Conservation (phyloP, 2,797 vertebrate genomes). For the Petrocephalus sullivani region DNA sequence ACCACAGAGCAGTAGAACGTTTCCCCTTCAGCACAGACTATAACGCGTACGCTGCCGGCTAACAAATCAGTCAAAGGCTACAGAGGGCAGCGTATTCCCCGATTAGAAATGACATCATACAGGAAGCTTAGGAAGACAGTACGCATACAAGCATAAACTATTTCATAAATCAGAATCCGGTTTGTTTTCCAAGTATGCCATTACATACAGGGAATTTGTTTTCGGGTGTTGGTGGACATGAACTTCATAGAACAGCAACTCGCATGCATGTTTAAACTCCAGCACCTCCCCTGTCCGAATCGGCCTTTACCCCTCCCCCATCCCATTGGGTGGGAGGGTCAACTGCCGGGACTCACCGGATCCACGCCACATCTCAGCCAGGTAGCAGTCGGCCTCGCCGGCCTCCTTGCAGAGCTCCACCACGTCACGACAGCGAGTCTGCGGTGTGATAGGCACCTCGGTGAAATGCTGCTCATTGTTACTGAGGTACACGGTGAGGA, state of each 20-base stretch:
- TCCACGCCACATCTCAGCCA: slow-evolving; percentile 89
- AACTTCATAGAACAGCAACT: background rate
- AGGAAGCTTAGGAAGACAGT: background rate
- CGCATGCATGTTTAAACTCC: background rate
- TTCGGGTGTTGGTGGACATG: too few species aligned
- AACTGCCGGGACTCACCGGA: slow-evolving; percentile 69
- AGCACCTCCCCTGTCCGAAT: background rate
- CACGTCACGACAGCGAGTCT: slow-evolving; percentile 86
- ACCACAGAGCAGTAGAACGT: background rate
- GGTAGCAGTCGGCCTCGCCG: slow-evolving; percentile 82
- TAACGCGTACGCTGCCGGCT: background rate
- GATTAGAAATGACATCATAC: background rate
- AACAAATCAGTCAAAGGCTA: background rate
- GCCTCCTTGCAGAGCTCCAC: slow-evolving; percentile 94
- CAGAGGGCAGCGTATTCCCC: background rate
- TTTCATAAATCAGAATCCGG: background rate
- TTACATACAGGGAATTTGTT: too few species aligned
- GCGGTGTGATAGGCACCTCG: slow-evolving; percentile 90
- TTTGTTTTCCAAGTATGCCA: too few species aligned
- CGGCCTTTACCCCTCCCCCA: background rate
- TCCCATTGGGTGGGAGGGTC: background rate
- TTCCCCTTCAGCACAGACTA: background rate
- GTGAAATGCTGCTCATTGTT: slow-evolving; percentile 98
- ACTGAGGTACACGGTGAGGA: slow-evolving; percentile 96
- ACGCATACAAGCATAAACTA: too few species aligned